Evolutionary conservation across 2,888 invertebrate genomes (phyloP).

Genomic region (Torymus auratus): DNA sequence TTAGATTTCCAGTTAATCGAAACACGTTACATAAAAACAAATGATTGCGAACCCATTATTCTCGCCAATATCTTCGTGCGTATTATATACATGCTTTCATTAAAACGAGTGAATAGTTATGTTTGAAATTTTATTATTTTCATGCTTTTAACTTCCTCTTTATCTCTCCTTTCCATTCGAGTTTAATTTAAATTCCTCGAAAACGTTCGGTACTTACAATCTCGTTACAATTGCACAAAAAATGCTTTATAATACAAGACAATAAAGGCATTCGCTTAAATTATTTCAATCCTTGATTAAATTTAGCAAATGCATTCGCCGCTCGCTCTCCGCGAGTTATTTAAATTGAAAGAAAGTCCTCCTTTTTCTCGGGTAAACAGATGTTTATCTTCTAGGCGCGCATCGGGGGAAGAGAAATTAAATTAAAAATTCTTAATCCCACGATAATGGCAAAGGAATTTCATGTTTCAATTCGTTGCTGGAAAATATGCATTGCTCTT

Average conservation of each 20-base stretch:
- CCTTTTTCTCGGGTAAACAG: conserved; percentile 18
- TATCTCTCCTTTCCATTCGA: background rate
- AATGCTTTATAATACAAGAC: background rate
- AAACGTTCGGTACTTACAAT: conserved; percentile 8
- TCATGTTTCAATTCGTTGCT: background rate
- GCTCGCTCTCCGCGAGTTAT: conserved; percentile 2
- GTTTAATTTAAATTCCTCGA: conserved; percentile 10
- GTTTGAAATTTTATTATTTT: conserved; percentile 1
- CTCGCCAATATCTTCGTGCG: too few species aligned
- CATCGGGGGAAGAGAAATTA: conserved; percentile 1
- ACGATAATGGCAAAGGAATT: background rate
- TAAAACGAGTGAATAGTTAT: too few species aligned
- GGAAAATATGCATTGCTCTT: background rate
- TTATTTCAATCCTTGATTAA: conserved; percentile 34
- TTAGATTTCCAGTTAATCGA: too few species aligned
- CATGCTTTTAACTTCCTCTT: conserved; percentile 11
- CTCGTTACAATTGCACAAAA: background rate
- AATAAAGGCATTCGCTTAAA: conserved; percentile 11
- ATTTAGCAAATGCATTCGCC: conserved; percentile 22
- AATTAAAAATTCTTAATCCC: conserved; percentile 38
- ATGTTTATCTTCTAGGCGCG: conserved; percentile 13
- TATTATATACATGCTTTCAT: too few species aligned
- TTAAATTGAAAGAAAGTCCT: conserved; percentile 37
- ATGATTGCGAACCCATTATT: too few species aligned
- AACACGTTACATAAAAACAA: too few species aligned